Conservation (phyloP, 2,113 vertebrate genomes). For the Phrynosoma blainvillii region DNA sequence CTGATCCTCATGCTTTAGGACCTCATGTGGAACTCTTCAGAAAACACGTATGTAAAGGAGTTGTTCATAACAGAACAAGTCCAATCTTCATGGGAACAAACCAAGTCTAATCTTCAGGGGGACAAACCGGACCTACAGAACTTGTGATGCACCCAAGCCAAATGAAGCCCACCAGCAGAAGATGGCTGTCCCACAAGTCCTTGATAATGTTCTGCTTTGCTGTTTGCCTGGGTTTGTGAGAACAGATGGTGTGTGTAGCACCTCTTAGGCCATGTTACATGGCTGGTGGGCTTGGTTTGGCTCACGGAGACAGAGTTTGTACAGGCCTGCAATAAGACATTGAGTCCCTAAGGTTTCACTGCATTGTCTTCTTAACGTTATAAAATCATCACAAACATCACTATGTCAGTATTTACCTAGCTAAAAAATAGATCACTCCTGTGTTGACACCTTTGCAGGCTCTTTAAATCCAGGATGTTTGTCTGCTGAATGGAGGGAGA, state of each 20-base stretch:
- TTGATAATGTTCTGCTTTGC: not conserved
- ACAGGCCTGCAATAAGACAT: not conserved
- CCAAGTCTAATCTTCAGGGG: not conserved
- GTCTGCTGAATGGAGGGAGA: not conserved
- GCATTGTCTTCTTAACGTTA: too few relatives aligned
- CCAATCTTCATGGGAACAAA: not conserved
- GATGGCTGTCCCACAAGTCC: not conserved
- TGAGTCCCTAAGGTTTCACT: too few relatives aligned
- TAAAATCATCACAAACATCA: not conserved
- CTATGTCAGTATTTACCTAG: not conserved
- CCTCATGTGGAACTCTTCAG: constrained; percentile 95
- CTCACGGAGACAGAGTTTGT: not conserved
- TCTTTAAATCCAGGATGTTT: not conserved
- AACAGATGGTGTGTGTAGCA: not conserved
- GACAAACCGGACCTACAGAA: not conserved
- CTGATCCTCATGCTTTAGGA: constrained; percentile 93
- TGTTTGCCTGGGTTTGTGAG: not conserved
- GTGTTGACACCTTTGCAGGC: not conserved
- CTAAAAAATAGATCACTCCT: not conserved
- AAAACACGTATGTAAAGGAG: constrained; percentile 86
- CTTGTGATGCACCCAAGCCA: not conserved
- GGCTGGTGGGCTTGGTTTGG: not conserved
- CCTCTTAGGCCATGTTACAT: not conserved
- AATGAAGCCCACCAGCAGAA: not conserved
- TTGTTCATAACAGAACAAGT: not conserved